phyloP scores from a whole-genome alignment of 2,797 vertebrate species.

The Pseudocheirus occidentalis region DNA sequence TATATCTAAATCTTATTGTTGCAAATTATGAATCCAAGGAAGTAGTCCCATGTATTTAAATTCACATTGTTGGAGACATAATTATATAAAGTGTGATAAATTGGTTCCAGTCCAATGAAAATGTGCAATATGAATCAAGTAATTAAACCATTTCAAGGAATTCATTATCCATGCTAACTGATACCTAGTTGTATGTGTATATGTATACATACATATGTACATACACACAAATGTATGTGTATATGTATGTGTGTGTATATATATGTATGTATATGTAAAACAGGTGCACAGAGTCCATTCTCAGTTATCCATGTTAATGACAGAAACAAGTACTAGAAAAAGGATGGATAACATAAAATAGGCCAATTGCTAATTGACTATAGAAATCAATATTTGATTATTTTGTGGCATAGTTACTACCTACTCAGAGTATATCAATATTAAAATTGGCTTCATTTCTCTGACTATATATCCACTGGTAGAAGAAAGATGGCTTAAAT shows the following conservation, averaged over 20 bases:
- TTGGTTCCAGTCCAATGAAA: background rate
- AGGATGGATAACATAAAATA: background rate
- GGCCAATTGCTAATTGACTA: background rate
- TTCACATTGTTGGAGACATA: background rate
- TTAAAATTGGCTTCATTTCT: constrained; percentile 32
- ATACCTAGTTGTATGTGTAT: background rate
- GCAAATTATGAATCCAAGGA: background rate
- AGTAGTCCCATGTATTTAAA: background rate
- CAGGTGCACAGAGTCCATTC: background rate
- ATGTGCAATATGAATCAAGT: background rate
- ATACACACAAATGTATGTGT: background rate
- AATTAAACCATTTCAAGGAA: background rate
- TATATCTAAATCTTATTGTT: background rate
- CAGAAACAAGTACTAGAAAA: constrained; percentile 10
- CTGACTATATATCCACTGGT: background rate
- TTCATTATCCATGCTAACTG: background rate
- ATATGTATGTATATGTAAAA: background rate
- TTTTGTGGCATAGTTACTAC: background rate
- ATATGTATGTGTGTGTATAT: background rate
- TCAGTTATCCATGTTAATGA: constrained; percentile 23
- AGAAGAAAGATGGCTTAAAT: constrained; percentile 15
- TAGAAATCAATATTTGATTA: constrained; percentile 13
- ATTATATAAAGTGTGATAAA: background rate
- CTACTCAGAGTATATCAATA: background rate
- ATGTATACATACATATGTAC: background rate